Evolutionary conservation across 64 coral and sea anemone species (phyloP), one percentile per base, ranked within the genome.

Genomic region (Montipora foliosa): DNA sequence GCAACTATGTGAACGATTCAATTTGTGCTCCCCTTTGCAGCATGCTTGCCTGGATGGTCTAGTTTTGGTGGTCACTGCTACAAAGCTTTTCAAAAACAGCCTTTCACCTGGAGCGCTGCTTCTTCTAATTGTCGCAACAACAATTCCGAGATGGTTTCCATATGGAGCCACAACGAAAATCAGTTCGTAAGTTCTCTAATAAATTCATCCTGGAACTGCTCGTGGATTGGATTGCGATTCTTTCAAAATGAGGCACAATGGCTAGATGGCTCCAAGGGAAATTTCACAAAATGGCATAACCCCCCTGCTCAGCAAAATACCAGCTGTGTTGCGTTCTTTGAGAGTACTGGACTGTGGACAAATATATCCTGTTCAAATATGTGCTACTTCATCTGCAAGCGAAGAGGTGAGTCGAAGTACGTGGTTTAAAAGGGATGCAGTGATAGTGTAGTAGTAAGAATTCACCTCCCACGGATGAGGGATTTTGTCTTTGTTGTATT

Each of bases 1-100:
- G 25, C 25, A 25, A 25, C 25, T 25, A 25, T 25, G 25, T 25
- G 25, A 25, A 25, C 25, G 25, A 25, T 25, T 25, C 70, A 29
- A 12, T 24, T 81, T 81, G 11, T 21, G 52, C 8, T 29, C 14
- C 37, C 16, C 11, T 83, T 16, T 22, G 17, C 80, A 83, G 80
- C 3, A 45, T 83, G 80, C 29, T 11, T 59, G 46, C 11, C 22
- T 5, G 80, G 57, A 44, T 83, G 80, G 80, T 44, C 12, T 12
- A 66, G 58, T 66, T 83, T 45, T 83, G 24, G 57, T 4, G 57
- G 80, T 3, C 24, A 64, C 37, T 83, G 80, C 20, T 83, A 83
- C 58, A 55, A 58, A 5, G 57, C 13, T 0, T 45, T 64, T 15
- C 29, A 14, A 10, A 4, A 5, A 44, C 12, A 64, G 11, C 29